These are phyloP conservation scores for Acrobasis suavella DNA, from an alignment of 2,888 invertebrate genomes.

Conservation along the genomic window DNA sequence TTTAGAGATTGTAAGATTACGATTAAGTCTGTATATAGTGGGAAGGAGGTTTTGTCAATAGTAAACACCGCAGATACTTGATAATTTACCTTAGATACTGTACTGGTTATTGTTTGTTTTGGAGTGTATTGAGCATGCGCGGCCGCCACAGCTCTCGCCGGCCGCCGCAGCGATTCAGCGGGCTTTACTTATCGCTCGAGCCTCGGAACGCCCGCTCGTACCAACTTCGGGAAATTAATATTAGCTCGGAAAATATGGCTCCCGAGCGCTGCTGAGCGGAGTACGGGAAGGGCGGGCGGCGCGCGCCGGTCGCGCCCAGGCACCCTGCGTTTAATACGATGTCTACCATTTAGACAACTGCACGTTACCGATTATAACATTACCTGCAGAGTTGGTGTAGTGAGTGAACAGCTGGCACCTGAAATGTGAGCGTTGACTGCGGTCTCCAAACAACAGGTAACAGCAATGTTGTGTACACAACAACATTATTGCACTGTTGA, in stretches of 20 bases:
- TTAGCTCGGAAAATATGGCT: slow-evolving; percentile 52
- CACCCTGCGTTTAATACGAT: slow-evolving; percentile 49
- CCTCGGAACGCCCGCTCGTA: slow-evolving; percentile 26
- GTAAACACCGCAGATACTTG: slow-evolving; percentile 15
- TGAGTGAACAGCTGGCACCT: slow-evolving; percentile 28
- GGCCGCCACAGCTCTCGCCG: slow-evolving; percentile 19
- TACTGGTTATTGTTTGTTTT: slow-evolving; percentile 29
- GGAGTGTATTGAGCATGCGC: slow-evolving; percentile 31
- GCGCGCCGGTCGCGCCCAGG: slow-evolving; percentile 58
- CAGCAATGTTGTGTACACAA: slow-evolving; percentile 16
- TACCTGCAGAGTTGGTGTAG: slow-evolving; percentile 26
- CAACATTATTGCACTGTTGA: slow-evolving; percentile 7
- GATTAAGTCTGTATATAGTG: neutral
- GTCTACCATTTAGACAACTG: slow-evolving; percentile 40
- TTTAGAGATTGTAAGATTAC: neutral
- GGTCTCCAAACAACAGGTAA: slow-evolving; percentile 40
- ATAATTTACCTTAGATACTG: slow-evolving; percentile 22
- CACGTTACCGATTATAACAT: slow-evolving; percentile 38
- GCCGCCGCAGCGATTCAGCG: slow-evolving; percentile 7
- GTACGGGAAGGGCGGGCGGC: slow-evolving; percentile 75
- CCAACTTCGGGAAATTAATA: slow-evolving; percentile 51
- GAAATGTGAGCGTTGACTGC: slow-evolving; percentile 42
- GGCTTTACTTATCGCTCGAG: slow-evolving; percentile 26
- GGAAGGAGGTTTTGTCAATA: slow-evolving; percentile 23
- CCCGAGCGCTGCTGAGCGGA: slow-evolving; percentile 39